phyloP scores from a whole-genome alignment of 64 coral and sea anemone species.

The Stichodactyla mertensii region DNA sequence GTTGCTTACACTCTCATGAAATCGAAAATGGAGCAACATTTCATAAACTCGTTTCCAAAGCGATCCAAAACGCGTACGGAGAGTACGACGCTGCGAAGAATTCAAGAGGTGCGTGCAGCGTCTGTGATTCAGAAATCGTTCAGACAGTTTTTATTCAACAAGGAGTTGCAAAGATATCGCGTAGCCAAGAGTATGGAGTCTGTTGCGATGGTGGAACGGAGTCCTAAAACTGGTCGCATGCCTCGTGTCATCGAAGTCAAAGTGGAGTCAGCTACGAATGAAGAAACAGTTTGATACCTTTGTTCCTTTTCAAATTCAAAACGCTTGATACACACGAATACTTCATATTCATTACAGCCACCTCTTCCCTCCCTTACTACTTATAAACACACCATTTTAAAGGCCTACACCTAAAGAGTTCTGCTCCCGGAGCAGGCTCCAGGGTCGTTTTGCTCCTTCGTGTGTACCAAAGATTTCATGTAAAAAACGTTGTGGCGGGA shows the following conservation, averaged over 20 bases:
- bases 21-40: slow-evolving; percentile 87
- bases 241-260: slow-evolving; percentile 7
- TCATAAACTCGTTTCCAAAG: slow-evolving; percentile 74
- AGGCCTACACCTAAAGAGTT: too few relatives aligned
- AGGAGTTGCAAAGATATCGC: slow-evolving; percentile 42
- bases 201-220: background rate
- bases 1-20: slow-evolving; percentile 84
- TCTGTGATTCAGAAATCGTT: slow-evolving; percentile 62
- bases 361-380: too few relatives aligned
- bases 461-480: too few relatives aligned
- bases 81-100: slow-evolving; percentile 82
- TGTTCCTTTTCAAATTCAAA: background rate
- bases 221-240: background rate
- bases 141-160: slow-evolving; percentile 64
- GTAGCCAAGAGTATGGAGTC: slow-evolving; percentile 34
- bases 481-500: too few relatives aligned
- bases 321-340: background rate
- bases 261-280: background rate
- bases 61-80: slow-evolving; percentile 54
- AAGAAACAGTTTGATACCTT: background rate
- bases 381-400: too few relatives aligned
- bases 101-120: slow-evolving; percentile 70
- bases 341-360: too few relatives aligned
- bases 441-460: too few relatives aligned
- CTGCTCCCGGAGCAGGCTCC: too few relatives aligned